These are phyloP conservation scores for Drosophila baimaii DNA, from an alignment of 1,140 invertebrate species.

Conservation along the genomic window DNA sequence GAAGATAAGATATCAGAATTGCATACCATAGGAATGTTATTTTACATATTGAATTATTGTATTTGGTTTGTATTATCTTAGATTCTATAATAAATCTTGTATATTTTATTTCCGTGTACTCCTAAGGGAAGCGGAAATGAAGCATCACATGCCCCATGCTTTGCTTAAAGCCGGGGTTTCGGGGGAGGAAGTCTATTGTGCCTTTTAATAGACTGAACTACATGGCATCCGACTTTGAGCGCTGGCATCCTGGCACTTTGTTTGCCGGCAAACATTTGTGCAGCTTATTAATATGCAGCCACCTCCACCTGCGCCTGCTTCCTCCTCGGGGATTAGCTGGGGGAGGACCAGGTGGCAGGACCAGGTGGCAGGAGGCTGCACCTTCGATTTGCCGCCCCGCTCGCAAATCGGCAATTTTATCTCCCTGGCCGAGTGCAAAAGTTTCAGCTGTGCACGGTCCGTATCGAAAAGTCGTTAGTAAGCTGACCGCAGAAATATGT, in stretches of 20 bases:
- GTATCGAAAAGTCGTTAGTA: constrained; percentile 80
- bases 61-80: background rate
- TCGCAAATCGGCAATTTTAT: constrained; percentile 70
- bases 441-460: constrained; percentile 54
- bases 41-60: background rate
- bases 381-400: constrained; percentile 7
- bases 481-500: constrained; percentile 73
- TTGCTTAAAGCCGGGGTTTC: background rate
- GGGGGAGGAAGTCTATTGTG: constrained; percentile 59
- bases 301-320: constrained; percentile 13
- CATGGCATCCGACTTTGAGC: constrained; percentile 36
- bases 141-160: constrained; percentile 39
- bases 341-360: constrained; percentile 47
- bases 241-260: constrained; percentile 52
- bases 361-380: constrained; percentile 39
- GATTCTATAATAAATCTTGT: no score
- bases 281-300: constrained; percentile 77
- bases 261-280: constrained; percentile 74
- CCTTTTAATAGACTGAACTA: constrained; percentile 73
- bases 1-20: no score
- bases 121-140: constrained; percentile 40
- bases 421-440: constrained; percentile 65
- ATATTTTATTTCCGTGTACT: constrained; percentile 2
- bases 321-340: constrained; percentile 42
- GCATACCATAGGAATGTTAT: background rate